Evolutionary conservation across 2,113 vertebrate genomes (phyloP).

Genomic region (Phrynosoma platyrhinos): DNA sequence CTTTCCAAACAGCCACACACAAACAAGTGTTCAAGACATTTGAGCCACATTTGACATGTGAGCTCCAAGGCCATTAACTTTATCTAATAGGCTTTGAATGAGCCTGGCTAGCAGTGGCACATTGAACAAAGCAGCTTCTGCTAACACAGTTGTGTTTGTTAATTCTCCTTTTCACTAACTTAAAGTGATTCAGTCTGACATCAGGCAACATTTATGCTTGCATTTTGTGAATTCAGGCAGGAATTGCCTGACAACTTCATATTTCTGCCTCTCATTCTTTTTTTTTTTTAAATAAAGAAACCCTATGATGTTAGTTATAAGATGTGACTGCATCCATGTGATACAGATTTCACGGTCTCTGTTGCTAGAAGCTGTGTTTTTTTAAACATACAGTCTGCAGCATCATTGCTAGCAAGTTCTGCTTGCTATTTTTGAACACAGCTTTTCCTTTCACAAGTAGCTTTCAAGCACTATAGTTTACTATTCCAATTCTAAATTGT

Average conservation of each 20-base stretch:
- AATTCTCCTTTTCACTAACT: neutral
- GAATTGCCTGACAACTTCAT: constrained; percentile 43
- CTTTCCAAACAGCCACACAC: neutral
- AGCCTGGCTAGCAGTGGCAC: neutral
- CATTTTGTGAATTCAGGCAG: constrained; percentile 53
- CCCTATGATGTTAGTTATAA: constrained; percentile 17
- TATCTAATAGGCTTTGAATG: neutral
- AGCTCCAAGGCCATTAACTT: neutral
- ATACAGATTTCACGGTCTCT: constrained; percentile 19
- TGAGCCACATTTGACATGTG: no score
- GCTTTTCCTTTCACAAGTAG: neutral
- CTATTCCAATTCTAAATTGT: neutral
- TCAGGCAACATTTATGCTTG: constrained; percentile 39
- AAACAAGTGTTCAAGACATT: neutral
- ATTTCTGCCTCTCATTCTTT: neutral
- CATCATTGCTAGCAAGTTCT: neutral
- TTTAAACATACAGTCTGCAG: neutral
- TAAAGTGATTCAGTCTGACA: constrained; percentile 2
- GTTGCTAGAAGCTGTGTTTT: constrained; percentile 23
- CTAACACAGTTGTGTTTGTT: constrained; percentile 3
- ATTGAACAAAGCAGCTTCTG: constrained; percentile 23
- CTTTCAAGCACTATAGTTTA: neutral
- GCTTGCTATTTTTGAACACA: neutral
- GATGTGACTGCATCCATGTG: constrained; percentile 50
- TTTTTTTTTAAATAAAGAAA: constrained; percentile 16